Evolutionary conservation across 1,140 invertebrate genomes (phyloP), one percentile per base, ranked within the genome.

Genomic region (Capitella teleta): DNA sequence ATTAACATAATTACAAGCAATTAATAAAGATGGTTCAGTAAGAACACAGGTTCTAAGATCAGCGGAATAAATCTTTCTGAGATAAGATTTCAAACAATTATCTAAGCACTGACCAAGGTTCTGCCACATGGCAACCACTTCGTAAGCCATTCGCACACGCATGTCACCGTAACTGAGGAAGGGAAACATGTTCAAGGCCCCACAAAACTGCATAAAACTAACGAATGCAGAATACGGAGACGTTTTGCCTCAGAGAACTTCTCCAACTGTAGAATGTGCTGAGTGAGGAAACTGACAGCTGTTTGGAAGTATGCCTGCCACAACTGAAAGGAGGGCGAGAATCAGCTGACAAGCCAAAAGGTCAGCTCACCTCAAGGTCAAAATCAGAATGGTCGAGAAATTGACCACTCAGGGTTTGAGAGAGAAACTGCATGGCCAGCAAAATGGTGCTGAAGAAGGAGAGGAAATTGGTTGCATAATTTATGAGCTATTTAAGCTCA

Each of bases 391-490:
- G 63, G 23, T 63, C 57, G 32, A 60, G 54, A 38, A 66, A 69
- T 21, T 85, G 80, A 54, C 85, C 82, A 2, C 84, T 82, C 12
- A 96, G 71, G 2, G 88, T 86, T 61, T 87, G 82, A 12, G 61
- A 55, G 30, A 69, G 55, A 42, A 64, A 67, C 47, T 63, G 59
- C 5, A 63, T 58, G 37, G 64, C 57, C 18, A 56, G 61, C 54
- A 68, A 56, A 36, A 68, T 60, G 8, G 61, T 56, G 4, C 70
- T 73, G 59, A 3, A 37, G 3, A 37, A 37, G 16, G 2, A 3
- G 36, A 37, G 36, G 21, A 3, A 3, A 18, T 37, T n/a, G 36
- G 36, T 6, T 18, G 2, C 2, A 3, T 37, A 37, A 37, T 37
- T 37, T 18, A n/a, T 18, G 21, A 37, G 21, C 16, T 37, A n/a